Conservation (phyloP, 2,113 vertebrate species). For the Elachura formosa region DNA sequence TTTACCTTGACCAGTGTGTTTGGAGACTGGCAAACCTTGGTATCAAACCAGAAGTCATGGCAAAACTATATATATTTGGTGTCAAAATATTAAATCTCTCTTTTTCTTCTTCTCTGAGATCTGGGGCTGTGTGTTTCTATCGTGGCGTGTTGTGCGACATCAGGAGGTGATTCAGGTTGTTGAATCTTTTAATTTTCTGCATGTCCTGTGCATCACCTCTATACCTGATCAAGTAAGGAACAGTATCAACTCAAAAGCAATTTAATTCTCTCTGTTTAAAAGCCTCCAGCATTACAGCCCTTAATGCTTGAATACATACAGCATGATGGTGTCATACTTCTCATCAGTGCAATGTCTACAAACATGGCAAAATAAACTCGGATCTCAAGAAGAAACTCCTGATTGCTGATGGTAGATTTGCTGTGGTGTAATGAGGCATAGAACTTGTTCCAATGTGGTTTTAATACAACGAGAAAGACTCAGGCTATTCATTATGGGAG, state of each 20-base stretch:
- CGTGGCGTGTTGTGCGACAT: too few relatives aligned
- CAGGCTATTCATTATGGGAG: constrained; percentile 38
- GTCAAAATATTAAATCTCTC: too few relatives aligned
- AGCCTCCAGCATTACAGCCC: neutral
- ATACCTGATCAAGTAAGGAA: neutral
- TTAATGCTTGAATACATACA: neutral
- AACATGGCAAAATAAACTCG: neutral
- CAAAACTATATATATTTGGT: too few relatives aligned
- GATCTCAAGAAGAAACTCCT: neutral
- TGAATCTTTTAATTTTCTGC: neutral
- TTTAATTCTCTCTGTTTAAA: neutral
- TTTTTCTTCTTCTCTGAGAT: too few relatives aligned
- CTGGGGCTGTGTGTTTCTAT: too few relatives aligned
- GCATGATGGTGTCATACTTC: neutral
- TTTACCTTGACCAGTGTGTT: too few relatives aligned
- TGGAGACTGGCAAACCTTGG: too few relatives aligned
- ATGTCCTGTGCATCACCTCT: neutral
- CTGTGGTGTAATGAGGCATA: neutral
- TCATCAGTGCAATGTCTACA: neutral
- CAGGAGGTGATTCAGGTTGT: too few relatives aligned
- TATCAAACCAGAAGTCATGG: too few relatives aligned
- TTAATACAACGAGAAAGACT: constrained; percentile 14
- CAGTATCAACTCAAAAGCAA: neutral
- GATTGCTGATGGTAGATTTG: neutral
- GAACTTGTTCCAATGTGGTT: constrained; percentile 33